Base-by-base conservation (phyloP, 2,113 vertebrate species). In the Cyrtonyx montezumae region DNA sequence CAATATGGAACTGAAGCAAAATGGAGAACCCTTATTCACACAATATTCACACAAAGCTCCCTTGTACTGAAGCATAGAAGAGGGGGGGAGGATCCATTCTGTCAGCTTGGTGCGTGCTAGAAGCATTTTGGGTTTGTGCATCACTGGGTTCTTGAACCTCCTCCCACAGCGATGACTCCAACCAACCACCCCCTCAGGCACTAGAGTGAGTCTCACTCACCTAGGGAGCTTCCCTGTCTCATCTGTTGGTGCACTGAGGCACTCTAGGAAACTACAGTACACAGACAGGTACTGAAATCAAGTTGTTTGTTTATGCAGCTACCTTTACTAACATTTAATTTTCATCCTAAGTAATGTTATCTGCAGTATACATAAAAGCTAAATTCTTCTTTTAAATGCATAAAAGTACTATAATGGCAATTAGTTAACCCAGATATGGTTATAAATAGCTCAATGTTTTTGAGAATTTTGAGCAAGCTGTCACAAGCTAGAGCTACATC, bases 381-480 rank as follows among this genome's bases (percentile, higher is more conserved):
- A 25, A 88, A 46, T 71, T 85, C 9, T 55, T 56, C 26, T 49
- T 81, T 87, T 70, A 66, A 74, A 62, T 51, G 55, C 62, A 79
- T 49, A 81, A 81, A 93, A 84, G 68, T 53, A 79, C 55, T 67
- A 32, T 63, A 77, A 82, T 67, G 49, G 30, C 49, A 59, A 76
- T 73, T 92, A 79, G 67, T 90, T 87, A 92, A 88, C 55, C 48
- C 49, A 84, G 65, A 81, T 83, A 70, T 45, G 34, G 37, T 84
- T 89, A 87, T 73, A 90, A 91, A 94, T 92, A 88, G 37, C 88
- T 84, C 74, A 34, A 5, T 42, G 28, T 67, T 56, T 88, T 74
- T 88, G 45, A 10, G 79, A 74, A 89, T 62, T 63, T 59, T 70
- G 53, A 91, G 34, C 37, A 51, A 63, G 81, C 46, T 83, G 55